Base-by-base conservation (phyloP, 2,888 invertebrate species). In the Scaptomyza parva region DNA sequence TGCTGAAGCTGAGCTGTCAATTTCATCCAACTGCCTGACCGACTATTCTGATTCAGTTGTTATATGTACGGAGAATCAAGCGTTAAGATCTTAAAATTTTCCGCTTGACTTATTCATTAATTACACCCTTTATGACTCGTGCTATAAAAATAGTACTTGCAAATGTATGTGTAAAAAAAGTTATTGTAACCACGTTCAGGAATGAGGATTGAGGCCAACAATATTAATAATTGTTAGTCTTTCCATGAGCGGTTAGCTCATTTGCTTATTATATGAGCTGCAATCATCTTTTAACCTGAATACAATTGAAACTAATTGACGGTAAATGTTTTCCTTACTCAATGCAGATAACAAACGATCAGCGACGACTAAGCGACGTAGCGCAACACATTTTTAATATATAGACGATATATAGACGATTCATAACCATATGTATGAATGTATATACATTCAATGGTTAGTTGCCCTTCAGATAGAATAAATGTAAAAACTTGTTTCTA, bases 101-200 rank as follows among this genome's bases (percentile, higher is more conserved):
- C 78, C 78, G 62, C 76, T 82, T 69, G 60, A 81, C 78, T 81
- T 63, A 63, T 69, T 63, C 62, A 67, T 67, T 78, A 67, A 71
- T 48, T 65, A 33, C 64, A 59, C 61, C 55, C 57, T 69, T 76
- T 41, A 66, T 54, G 41, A 28, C 52, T 4, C 20, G 17, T 17
- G 24, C 41, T 50, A 47, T 48, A 59, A 52, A 50, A 30, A 20
- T 37, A 61, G 18, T 17, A 37, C 17, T 3, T 17, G 37, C 37
- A 37, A 17, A 37, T 37, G 45, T 35, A 39, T 12, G n/a, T n/a
- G n/a, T n/a, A n/a, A n/a, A n/a, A n/a, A n/a, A 37, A 51, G 44
- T 24, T 24, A 68, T 35, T 14, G 41, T n/a, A 58, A 45, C 39
- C 18, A 44, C 39, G 20, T 50, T 55, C 26, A 39, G 55, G 22